Percentiles rank a stretch among this genome's conserved stretches.
phyloP scores from a whole-genome alignment of 2,113 vertebrate genomes.

The Zosterops japonicus region DNA sequence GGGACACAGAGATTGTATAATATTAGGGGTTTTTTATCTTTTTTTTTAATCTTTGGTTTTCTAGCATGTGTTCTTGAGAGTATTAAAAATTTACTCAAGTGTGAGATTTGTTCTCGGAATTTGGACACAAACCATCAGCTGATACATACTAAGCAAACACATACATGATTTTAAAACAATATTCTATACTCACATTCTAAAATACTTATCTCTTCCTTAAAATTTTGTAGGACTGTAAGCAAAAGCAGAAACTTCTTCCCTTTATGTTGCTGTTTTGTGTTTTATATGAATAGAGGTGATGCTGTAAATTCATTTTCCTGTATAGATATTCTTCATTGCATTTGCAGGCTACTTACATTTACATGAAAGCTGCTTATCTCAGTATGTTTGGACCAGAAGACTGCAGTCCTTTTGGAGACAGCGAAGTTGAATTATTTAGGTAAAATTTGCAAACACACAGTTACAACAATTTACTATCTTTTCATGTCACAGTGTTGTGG shows the following conservation, averaged over 20 bases:
- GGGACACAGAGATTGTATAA: not conserved
- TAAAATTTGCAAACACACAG: slow-evolving; percentile 52
- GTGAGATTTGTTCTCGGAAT: not conserved
- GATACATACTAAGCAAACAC: not conserved
- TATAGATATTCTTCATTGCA: slow-evolving; percentile 7
- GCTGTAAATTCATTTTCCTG: not conserved
- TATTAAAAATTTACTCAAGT: not conserved
- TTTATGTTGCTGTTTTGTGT: not conserved
- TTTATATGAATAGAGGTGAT: not conserved
- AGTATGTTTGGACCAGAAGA: slow-evolving; percentile 92
- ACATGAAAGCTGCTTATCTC: slow-evolving; percentile 98
- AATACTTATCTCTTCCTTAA: not conserved
- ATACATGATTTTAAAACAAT: not conserved
- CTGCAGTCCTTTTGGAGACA: slow-evolving; percentile 89
- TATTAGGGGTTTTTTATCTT: not conserved
- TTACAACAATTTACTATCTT: not conserved
- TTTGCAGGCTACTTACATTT: slow-evolving; percentile 90
- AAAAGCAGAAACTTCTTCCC: not conserved
- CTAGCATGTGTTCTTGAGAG: not conserved
- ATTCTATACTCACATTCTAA: not conserved
- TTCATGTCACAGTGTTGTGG: not conserved
- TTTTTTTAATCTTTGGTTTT: not conserved
- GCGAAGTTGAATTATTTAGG: slow-evolving; percentile 88
- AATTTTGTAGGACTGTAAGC: not conserved
- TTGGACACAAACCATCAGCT: not conserved